phyloP scores from a whole-genome alignment of 2,113 vertebrate species.

The Plotosus lineatus region DNA sequence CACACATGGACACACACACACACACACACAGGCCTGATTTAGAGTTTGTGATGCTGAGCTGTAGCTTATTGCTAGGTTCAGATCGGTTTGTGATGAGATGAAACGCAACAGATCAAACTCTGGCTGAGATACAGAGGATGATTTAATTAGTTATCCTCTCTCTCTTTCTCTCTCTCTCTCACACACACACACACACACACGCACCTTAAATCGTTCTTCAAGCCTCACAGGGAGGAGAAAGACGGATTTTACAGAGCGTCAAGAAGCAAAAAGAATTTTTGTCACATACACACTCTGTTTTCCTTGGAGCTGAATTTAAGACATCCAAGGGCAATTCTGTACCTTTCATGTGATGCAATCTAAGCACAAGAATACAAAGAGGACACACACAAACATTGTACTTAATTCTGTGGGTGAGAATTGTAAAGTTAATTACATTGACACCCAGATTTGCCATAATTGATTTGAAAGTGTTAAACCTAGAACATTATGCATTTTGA shows the following conservation, averaged over 20 bases:
- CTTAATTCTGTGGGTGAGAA: too few relatives aligned
- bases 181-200: conserved; percentile 44
- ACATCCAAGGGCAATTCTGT: conserved; percentile 41
- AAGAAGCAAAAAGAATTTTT: not conserved
- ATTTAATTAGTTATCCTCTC: conserved; percentile 39
- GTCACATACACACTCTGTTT: conserved; percentile 50
- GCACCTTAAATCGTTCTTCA: conserved; percentile 9
- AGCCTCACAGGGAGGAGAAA: not conserved
- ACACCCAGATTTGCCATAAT: too few relatives aligned
- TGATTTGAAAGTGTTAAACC: too few relatives aligned
- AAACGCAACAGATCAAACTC: conserved; percentile 38
- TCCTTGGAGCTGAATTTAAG: conserved; percentile 57
- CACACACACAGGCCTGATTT: not conserved
- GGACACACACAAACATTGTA: conserved; percentile 17
- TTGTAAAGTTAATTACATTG: too few relatives aligned
- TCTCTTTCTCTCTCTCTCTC: too few relatives aligned
- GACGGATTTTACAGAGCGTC: not conserved
- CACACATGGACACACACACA: not conserved
- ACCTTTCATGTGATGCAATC: conserved; percentile 38
- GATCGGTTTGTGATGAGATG: conserved; percentile 15
- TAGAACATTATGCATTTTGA: too few relatives aligned
- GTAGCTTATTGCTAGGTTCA: conserved; percentile 4
- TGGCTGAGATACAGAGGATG: conserved; percentile 17
- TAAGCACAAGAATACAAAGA: conserved; percentile 29
- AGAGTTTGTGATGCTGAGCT: not conserved